phyloP scores from a whole-genome alignment of 2,113 vertebrate species.

The Menura novaehollandiae region DNA sequence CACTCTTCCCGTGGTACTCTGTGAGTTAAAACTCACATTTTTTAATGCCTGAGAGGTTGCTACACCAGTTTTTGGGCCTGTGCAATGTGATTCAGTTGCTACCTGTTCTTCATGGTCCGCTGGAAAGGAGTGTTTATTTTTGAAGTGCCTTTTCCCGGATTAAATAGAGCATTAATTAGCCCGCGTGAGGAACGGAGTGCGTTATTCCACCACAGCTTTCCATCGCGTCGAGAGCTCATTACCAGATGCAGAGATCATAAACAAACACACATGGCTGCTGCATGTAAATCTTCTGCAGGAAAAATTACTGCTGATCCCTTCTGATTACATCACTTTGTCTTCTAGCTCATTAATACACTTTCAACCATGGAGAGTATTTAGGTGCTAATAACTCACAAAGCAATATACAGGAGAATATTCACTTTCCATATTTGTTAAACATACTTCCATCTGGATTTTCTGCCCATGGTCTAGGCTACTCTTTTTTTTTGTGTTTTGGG shows the following conservation, averaged over 20 bases:
- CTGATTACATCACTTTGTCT: slow-evolving; percentile 18
- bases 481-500: background rate
- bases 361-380: background rate
- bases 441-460: background rate
- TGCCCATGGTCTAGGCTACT: background rate
- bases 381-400: background rate
- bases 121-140: slow-evolving; percentile 47
- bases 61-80: background rate
- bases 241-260: slow-evolving; percentile 49
- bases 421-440: background rate
- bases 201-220: slow-evolving; percentile 24
- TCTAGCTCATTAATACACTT: slow-evolving; percentile 30
- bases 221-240: slow-evolving; percentile 11
- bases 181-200: background rate
- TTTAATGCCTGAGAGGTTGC: background rate
- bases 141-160: slow-evolving; percentile 2
- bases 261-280: slow-evolving; percentile 48
- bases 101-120: background rate
- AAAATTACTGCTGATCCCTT: slow-evolving; percentile 20
- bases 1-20: accelerated
- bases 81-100: background rate
- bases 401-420: background rate
- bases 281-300: slow-evolving; percentile 20
- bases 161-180: slow-evolving; percentile 45
- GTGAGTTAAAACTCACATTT: background rate